Base-by-base conservation (phyloP, 2,888 invertebrate genomes). In the Sympetrum striolatum region DNA sequence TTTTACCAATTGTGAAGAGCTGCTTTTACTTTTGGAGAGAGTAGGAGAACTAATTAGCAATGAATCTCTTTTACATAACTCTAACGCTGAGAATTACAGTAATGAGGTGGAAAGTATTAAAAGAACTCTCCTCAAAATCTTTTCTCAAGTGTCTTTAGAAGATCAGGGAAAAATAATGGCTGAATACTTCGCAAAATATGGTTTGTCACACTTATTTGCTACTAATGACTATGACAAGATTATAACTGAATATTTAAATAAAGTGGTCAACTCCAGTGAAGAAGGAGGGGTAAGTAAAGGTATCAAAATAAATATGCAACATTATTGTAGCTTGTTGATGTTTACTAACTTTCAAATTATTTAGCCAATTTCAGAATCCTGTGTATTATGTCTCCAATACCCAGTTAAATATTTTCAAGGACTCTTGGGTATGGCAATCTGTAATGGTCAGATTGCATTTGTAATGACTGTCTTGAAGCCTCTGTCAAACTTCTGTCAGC, bases 111-210 rank as follows among this genome's bases (percentile, higher is more conserved):
- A 86, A 22, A 86, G 22, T 14, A 86, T 86, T 8, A 86, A 2
- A n/a, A 64, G 37, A 10, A 14, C 60, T 37, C 58, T 86, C 0
- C 60, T 86, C 37, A n/a, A 60, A 86, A 60, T 60, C 22, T 86
- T 60, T 37, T 60, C 86, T n/a, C 60, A n/a, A 5, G 14, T 64
- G 35, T 37, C 64, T 10, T 35, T 22, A 60, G 86, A 60, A 37
- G 64, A 64, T 31, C 86, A 86, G 64, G 86, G 86, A 12, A 86
- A 86, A 31, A 37, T 86, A 37, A n/a, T 86, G 8, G 86, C 37
- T 10, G 22, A 15, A 12, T 86, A 60, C n/a, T 64, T 37, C n/a
- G 60, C 22, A 37, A 60, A 86, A 64, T 86, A 37, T 60, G 86
- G 86, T 2, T 37, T 60, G n/a, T 12, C n/a, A 2, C 35, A 60